Evolutionary conservation across 2,888 invertebrate genomes (phyloP), one percentile per base, ranked within the genome.

Genomic region (Stenichneumon culpator): DNA sequence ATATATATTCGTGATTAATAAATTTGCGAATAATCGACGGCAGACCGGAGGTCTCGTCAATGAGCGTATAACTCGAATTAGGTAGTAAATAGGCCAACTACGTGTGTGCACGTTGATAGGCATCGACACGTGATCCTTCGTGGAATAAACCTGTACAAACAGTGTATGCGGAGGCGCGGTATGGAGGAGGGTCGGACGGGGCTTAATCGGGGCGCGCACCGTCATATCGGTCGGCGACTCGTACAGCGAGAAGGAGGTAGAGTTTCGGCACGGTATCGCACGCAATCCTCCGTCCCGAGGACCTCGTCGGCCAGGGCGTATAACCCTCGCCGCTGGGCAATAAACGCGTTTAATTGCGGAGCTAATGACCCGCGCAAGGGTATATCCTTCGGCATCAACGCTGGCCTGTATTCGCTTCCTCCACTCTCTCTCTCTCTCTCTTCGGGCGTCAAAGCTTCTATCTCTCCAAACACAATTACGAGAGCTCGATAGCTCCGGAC

Each of bases 301-400:
- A 82, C 75, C 50, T 82, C 81, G 50, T 75, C 16, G 69, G 74
- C 70, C 68, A 54, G 74, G 65, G 79, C 75, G 84, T 79, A 85
- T 75, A 65, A 82, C 69, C 28, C 60, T 70, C 69, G 86, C 86
- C 87, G 88, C 87, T 84, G 86, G 89, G 89, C 90, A 90, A 91
- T 91, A 91, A 91, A 91, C 91, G 90, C 89, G 90, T 91, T 91
- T 91, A 91, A 91, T 91, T 91, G 90, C 90, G 87, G 88, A 88
- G 88, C 88, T 90, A 91, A 91, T 91, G 90, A 89, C 77, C 79
- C 86, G 82, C 81, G 83, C 82, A 86, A 84, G 83, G 84, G 80
- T 67, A 67, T 77, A 77, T 77, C 77, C 77, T 54, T 67, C 67
- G 54, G 67, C 67, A 52, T 77, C 77, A 67, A 19, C 54, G 67